phyloP scores from a whole-genome alignment of 2,113 vertebrate genomes.

The Cyanocitta stelleri region DNA sequence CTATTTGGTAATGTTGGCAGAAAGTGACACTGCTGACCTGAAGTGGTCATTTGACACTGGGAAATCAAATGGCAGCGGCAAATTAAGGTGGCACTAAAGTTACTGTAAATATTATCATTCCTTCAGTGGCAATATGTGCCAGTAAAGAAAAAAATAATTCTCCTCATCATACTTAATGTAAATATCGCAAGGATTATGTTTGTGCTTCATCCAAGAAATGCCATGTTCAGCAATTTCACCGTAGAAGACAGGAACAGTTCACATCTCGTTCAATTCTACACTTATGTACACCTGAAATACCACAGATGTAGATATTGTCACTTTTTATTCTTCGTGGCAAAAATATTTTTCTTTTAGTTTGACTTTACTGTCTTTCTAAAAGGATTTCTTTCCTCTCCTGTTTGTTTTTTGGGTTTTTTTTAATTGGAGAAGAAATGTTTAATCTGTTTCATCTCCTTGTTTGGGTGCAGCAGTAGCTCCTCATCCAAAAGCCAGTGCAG shows the following conservation, averaged over 20 bases:
- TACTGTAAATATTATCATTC: neutral
- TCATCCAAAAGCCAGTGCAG: neutral
- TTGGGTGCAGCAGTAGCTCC: neutral
- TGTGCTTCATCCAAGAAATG: neutral
- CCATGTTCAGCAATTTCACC: neutral
- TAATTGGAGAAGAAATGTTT: neutral
- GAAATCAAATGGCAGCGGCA: neutral
- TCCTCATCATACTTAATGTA: neutral
- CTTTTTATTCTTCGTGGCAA: neutral
- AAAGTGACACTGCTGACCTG: neutral
- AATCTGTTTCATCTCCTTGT: neutral
- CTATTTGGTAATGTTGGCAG: neutral
- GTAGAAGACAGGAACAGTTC: neutral
- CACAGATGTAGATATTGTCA: neutral
- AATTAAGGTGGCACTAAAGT: neutral
- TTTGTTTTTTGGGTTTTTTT: neutral
- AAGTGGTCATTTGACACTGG: neutral
- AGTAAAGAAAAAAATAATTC: neutral
- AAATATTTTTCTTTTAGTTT: neutral
- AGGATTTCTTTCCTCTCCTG: neutral
- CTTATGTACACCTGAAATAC: neutral
- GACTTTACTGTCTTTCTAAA: neutral
- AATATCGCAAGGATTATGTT: neutral
- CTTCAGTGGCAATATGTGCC: neutral
- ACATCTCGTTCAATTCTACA: neutral